Evolutionary conservation across 2,797 vertebrate species (phyloP).

Genomic region (Enteromius paludinosus): DNA sequence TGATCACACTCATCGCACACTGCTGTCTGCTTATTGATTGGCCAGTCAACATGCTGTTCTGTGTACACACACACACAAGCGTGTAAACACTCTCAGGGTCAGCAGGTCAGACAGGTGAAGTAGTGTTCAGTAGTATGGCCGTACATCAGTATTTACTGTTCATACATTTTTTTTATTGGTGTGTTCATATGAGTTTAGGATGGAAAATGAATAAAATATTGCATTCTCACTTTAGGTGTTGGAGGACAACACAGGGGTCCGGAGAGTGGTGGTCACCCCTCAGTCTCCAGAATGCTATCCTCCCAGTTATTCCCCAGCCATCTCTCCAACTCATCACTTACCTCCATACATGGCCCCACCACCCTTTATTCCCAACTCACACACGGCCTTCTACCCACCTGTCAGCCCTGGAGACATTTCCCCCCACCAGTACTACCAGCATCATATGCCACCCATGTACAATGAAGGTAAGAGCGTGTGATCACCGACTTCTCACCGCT

Average conservation of each 20-base stretch:
- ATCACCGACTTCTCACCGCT: background rate
- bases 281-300: conserved; percentile 97
- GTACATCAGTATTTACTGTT: background rate
- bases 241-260: conserved; percentile 95
- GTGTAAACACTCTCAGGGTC: conserved; percentile 1
- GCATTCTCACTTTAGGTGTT: conserved; percentile 80
- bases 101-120: conserved; percentile 40
- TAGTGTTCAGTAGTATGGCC: background rate
- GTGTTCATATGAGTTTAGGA: background rate
- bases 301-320: conserved; percentile 92
- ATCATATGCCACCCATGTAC: conserved; percentile 93
- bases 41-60: conserved; percentile 41
- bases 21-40: conserved; percentile 35
- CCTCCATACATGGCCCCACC: conserved; percentile 92
- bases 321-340: conserved; percentile 93
- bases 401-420: conserved; percentile 92
- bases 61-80: background rate
- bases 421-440: conserved; percentile 93
- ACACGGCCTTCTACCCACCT: conserved; percentile 91
- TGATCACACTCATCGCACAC: conserved; percentile 45
- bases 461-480: conserved; percentile 86
- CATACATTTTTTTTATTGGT: background rate
- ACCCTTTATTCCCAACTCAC: conserved; percentile 94
- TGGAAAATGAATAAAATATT: background rate
- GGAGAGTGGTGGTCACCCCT: conserved; percentile 94